These are phyloP conservation scores for Nesidiocoris tenuis DNA, from an alignment of 2,888 invertebrate genomes.

Conservation along the genomic window DNA sequence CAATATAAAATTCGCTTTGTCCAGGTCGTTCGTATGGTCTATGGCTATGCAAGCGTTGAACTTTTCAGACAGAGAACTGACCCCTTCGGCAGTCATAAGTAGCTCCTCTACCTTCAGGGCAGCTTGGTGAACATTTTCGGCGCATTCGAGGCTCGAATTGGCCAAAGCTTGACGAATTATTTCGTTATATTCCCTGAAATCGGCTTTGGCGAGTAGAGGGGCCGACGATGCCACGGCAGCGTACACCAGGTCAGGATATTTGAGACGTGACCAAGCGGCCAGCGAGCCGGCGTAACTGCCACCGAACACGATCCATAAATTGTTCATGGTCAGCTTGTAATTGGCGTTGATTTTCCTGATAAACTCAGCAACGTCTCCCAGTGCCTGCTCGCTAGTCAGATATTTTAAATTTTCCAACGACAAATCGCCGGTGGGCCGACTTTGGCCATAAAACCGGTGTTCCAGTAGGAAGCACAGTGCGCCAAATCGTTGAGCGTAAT, in stretches of 20 bases:
- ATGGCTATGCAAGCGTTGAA: constrained; percentile 78
- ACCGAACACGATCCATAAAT: constrained; percentile 89
- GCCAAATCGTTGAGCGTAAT: constrained; percentile 73
- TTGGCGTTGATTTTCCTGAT: constrained; percentile 68
- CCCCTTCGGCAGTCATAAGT: constrained; percentile 63
- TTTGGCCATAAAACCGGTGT: constrained; percentile 91
- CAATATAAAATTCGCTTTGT: constrained; percentile 77
- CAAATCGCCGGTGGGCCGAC: constrained; percentile 79
- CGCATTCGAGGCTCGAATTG: constrained; percentile 68
- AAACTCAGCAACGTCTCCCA: constrained; percentile 84
- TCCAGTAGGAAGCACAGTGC: constrained; percentile 86
- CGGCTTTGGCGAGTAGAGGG: constrained; percentile 78
- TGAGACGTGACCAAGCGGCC: constrained; percentile 85
- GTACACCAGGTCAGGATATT: constrained; percentile 83
- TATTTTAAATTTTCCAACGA: constrained; percentile 76
- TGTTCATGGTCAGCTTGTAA: constrained; percentile 61
- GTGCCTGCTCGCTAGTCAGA: constrained; percentile 75
- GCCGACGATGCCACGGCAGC: constrained; percentile 88
- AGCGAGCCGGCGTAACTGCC: constrained; percentile 93
- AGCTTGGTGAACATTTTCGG: constrained; percentile 64
- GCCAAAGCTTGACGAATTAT: constrained; percentile 76
- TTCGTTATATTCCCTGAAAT: constrained; percentile 83
- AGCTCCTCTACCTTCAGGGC: constrained; percentile 66
- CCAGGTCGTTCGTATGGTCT: constrained; percentile 61
- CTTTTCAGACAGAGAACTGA: constrained; percentile 64